Conservation (phyloP, 2,797 vertebrate genomes). For the Molossus alvarezi region DNA sequence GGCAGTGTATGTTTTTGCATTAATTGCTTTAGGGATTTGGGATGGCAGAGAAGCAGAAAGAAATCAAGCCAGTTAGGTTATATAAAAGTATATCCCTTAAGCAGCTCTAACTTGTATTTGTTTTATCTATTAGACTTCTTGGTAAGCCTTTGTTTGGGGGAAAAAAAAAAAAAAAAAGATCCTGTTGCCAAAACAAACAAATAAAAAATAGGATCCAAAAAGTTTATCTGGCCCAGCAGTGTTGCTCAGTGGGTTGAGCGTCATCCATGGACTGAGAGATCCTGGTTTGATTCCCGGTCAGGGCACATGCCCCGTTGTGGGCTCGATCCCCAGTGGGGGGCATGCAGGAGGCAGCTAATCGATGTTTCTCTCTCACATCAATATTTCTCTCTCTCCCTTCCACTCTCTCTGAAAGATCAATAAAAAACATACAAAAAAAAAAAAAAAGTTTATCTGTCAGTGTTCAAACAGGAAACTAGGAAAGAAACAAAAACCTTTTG, state of each 20-base stretch:
- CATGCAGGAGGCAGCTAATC: no score
- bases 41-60: neutral
- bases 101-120: neutral
- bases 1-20: neutral
- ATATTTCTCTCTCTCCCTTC: no score
- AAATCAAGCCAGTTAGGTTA: neutral
- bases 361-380: no score
- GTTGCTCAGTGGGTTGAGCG: no score
- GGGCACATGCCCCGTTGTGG: no score
- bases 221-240: neutral
- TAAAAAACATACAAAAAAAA: no score
- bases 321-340: no score
- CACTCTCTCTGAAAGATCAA: no score
- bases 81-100: neutral
- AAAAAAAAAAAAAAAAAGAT: neutral
- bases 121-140: slow-evolving; percentile 11
- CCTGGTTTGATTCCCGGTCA: no score
- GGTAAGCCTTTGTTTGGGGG: neutral
- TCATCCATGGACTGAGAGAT: no score
- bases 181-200: neutral
- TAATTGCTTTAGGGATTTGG: neutral
- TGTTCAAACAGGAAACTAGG: neutral
- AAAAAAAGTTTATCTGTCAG: neutral
- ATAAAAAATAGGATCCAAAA: neutral
- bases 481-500: neutral